phyloP scores from a whole-genome alignment of 2,888 invertebrate genomes.

The Pilophorus perplexus region DNA sequence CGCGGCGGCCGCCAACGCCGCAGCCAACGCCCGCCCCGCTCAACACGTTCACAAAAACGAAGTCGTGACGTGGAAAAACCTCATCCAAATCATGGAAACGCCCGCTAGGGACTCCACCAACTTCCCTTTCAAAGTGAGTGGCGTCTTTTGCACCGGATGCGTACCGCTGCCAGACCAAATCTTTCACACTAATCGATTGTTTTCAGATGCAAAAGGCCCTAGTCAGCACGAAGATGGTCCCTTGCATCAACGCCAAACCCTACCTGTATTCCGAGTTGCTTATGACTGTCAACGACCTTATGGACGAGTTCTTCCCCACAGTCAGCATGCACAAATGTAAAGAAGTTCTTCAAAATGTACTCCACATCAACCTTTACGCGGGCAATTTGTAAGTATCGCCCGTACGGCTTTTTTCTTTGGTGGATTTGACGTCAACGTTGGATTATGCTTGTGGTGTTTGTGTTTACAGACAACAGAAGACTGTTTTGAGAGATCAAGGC shows the following conservation, averaged over 20 bases:
- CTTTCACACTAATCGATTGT: too few relatives aligned
- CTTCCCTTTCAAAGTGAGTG: constrained; percentile 65
- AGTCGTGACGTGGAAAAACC: constrained; percentile 55
- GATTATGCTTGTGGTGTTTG: too few relatives aligned
- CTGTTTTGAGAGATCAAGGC: constrained; percentile 50
- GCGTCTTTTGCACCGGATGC: neutral
- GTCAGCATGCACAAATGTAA: constrained; percentile 72
- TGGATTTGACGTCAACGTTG: too few relatives aligned
- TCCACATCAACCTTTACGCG: constrained; percentile 74
- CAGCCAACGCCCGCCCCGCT: constrained; percentile 58
- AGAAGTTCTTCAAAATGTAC: constrained; percentile 72
- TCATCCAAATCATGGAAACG: constrained; percentile 70
- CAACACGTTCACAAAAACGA: constrained; percentile 35
- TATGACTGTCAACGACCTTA: constrained; percentile 78
- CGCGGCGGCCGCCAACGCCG: constrained; percentile 58
- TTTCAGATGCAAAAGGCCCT: constrained; percentile 71
- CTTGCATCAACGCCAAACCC: constrained; percentile 83
- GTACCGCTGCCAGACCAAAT: neutral
- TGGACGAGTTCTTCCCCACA: constrained; percentile 75
- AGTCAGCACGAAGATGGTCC: constrained; percentile 76
- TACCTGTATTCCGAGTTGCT: constrained; percentile 76
- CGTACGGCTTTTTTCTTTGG: too few relatives aligned
- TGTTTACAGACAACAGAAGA: constrained; percentile 68
- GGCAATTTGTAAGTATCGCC: constrained; percentile 71
- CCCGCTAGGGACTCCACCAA: constrained; percentile 62